Evolutionary conservation across 2,113 vertebrate genomes (phyloP), one percentile per base, ranked within the genome.

Genomic region (Willisornis vidua): DNA sequence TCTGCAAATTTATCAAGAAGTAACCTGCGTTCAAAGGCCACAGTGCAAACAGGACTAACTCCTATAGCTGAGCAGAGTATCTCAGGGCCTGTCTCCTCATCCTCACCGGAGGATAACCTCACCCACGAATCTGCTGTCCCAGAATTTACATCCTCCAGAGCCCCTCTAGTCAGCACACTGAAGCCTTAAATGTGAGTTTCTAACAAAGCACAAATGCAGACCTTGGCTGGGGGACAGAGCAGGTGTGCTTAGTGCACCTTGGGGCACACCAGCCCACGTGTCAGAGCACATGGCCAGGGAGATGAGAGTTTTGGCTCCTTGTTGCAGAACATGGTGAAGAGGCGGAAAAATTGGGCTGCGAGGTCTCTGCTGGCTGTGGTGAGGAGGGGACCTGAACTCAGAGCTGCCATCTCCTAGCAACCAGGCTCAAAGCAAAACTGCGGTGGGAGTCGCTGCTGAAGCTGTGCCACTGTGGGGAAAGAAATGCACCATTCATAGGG

Each of bases 361-460:
- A 84, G 75, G 62, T 77, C 85, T 93, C 54, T 71, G 67, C 83
- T 90, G 73, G 62, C 70, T 68, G 71, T 37, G 58, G 74, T 31
- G 67, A 82, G 55, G 54, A 85, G 41, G 39, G 46, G 59, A 76
- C 67, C 79, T 80, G 85, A 88, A 96, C 85, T 88, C 67, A 19
- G 79, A 88, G 82, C 92, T 76, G 55, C 82, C 55, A 94, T 92
- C 95, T 93, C 95, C 90, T 96, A 96, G 96, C 96, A 97, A 97
- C 96, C 23, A 41, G 63, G 46, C 92, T 94, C 51, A 70, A 39
- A 84, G 92, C 45, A 66, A 77, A 90, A 11, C 68, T 19, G 65
- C 0, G 0, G 86, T 86, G 93, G 92, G 95, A 90, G 92, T 55
- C 1, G 0, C 3, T 5, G 9, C 83, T 71, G 79, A 84, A 49